phyloP scores from a whole-genome alignment of 1,140 invertebrate species.

The Eriosoma lanigerum region DNA sequence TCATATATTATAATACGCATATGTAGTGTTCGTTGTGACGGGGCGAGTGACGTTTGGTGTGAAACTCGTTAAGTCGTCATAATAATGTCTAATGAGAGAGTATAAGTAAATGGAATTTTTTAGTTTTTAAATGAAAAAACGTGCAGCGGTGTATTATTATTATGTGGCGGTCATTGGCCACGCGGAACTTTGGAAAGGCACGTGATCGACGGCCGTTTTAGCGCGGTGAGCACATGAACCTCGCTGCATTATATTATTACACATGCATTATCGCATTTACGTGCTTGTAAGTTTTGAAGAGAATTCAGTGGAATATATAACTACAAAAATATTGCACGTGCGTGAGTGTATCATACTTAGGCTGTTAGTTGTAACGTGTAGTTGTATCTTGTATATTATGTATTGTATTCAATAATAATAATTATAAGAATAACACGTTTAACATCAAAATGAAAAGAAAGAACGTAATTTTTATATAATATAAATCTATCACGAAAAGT shows the following conservation, averaged over 20 bases:
- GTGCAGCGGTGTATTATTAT: not conserved
- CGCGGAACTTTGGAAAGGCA: slow-evolving; percentile 9
- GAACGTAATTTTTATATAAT: too few relatives aligned
- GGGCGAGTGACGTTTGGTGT: not conserved
- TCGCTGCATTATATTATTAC: not conserved
- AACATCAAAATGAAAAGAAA: too few relatives aligned
- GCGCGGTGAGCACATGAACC: not conserved
- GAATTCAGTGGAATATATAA: not conserved
- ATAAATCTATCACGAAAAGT: too few relatives aligned
- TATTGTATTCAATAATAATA: too few relatives aligned
- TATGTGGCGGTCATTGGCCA: slow-evolving; percentile 1
- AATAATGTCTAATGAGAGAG: not conserved
- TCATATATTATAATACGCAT: too few relatives aligned
- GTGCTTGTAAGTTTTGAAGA: slow-evolving; percentile 13
- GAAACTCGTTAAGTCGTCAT: slow-evolving; percentile 21
- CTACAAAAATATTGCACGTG: not conserved
- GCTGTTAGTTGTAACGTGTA: too few relatives aligned
- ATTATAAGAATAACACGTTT: too few relatives aligned
- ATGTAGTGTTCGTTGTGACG: too few relatives aligned
- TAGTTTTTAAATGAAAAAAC: not conserved
- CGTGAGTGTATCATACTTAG: not conserved
- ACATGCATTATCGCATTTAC: slow-evolving; percentile 3
- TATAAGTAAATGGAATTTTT: not conserved
- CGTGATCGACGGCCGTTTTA: not conserved
- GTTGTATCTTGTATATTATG: too few relatives aligned